Evolutionary conservation across 2,888 invertebrate genomes (phyloP).

Genomic region (Lamproptera curius): DNA sequence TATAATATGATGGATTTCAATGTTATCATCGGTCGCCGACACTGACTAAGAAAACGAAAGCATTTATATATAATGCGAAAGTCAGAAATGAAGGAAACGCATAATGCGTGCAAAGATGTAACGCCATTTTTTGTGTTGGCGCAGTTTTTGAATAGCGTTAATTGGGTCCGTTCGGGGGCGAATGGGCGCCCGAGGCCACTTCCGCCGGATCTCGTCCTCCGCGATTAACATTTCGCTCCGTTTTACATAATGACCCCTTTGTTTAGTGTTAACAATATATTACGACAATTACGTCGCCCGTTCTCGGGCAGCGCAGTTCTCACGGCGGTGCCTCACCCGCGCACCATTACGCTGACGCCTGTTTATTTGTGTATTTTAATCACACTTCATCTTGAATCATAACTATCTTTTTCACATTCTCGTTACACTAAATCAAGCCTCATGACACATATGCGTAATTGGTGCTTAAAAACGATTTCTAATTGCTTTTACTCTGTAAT

Average conservation of each 20-base stretch:
- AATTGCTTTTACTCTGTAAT: no score
- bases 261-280: slow-evolving; percentile 9
- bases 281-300: background rate
- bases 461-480: no score
- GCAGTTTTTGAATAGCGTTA: slow-evolving; percentile 8
- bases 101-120: background rate
- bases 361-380: no score
- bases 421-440: no score
- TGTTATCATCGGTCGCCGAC: background rate
- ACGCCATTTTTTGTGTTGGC: background rate
- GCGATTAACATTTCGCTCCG: slow-evolving; percentile 8
- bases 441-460: no score
- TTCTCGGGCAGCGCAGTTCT: background rate
- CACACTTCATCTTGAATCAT: no score
- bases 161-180: slow-evolving; percentile 7
- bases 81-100: no score
- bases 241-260: slow-evolving; percentile 9
- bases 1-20: background rate
- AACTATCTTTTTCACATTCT: no score
- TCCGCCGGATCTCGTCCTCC: slow-evolving; percentile 13
- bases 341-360: no score
- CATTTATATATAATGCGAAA: no score
- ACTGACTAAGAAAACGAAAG: background rate
- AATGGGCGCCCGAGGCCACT: slow-evolving; percentile 4
- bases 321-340: no score